phyloP scores from a whole-genome alignment of 2,797 vertebrate genomes.

The Hephaestus fuliginosus region DNA sequence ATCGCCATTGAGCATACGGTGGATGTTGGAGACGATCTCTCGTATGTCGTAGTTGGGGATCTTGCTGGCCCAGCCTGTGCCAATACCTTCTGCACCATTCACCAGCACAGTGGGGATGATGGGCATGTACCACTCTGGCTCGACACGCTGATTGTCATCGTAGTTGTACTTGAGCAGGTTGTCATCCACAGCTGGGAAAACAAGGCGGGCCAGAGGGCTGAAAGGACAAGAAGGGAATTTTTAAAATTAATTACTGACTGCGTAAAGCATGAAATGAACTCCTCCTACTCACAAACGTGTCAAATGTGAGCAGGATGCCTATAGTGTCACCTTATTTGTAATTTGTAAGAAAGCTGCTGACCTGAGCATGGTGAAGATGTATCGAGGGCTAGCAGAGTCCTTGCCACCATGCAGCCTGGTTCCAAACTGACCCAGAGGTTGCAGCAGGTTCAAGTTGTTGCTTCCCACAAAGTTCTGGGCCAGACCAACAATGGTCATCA shows the following conservation, averaged over 20 bases:
- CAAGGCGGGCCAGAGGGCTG: conserved; percentile 91
- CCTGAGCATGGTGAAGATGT: conserved; percentile 99
- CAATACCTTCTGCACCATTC: conserved; percentile 96
- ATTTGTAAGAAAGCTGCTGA: conserved; percentile 64
- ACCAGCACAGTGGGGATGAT: conserved; percentile 95
- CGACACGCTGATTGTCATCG: conserved; percentile 96
- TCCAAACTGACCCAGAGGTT: conserved; percentile 97
- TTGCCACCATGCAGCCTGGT: conserved; percentile 96
- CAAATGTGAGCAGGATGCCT: not conserved
- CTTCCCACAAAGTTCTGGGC: conserved; percentile 99
- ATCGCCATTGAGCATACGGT: conserved; percentile 91
- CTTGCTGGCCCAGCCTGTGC: conserved; percentile 97
- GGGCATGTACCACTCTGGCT: conserved; percentile 99
- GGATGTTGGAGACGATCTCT: conserved; percentile 93
- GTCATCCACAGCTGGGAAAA: conserved; percentile 93
- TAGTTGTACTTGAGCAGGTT: conserved; percentile 93
- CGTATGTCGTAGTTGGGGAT: conserved; percentile 93
- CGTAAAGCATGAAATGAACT: not conserved
- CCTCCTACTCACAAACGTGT: not conserved
- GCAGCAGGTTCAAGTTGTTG: conserved; percentile 96
- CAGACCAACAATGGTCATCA: conserved; percentile 97
- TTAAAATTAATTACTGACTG: not conserved
- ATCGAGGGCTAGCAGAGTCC: conserved; percentile 98
- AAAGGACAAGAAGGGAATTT: not conserved
- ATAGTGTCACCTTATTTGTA: not conserved